Evolutionary conservation across 2,888 invertebrate species (phyloP).

Genomic region (Chelonus formosanus): DNA sequence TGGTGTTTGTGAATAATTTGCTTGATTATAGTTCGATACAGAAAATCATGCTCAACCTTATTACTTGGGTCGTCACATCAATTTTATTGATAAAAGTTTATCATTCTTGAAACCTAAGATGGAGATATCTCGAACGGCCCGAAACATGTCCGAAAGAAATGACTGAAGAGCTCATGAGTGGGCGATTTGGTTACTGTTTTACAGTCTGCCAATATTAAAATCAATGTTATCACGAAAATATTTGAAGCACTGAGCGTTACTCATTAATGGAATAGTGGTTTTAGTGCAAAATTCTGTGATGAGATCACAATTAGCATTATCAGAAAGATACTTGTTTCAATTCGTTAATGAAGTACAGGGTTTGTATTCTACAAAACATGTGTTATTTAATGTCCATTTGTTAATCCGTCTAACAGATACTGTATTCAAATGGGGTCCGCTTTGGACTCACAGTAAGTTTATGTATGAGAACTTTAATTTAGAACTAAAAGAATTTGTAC

Average conservation of each 20-base stretch:
- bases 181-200: conserved; percentile 33
- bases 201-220: conserved; percentile 33
- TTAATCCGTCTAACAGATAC: conserved; percentile 33
- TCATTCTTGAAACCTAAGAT: not conserved
- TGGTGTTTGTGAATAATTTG: not conserved
- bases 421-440: conserved; percentile 34
- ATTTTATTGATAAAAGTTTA: not conserved
- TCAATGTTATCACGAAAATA: conserved; percentile 28
- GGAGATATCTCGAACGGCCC: not conserved
- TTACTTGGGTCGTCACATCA: not conserved
- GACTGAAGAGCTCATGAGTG: not conserved
- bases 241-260: conserved; percentile 36
- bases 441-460: conserved; percentile 38
- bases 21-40: not conserved
- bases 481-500: conserved; percentile 21
- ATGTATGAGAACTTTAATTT: conserved; percentile 33
- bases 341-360: conserved; percentile 14
- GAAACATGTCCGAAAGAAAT: not conserved
- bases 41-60: not conserved
- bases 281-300: conserved; percentile 33
- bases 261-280: conserved; percentile 36
- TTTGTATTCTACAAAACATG: conserved; percentile 23
- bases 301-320: conserved; percentile 28
- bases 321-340: conserved; percentile 20
- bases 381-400: conserved; percentile 35